These are phyloP conservation scores for Python bivittatus DNA, from an alignment of 2,113 vertebrate species.

Conservation along the genomic window DNA sequence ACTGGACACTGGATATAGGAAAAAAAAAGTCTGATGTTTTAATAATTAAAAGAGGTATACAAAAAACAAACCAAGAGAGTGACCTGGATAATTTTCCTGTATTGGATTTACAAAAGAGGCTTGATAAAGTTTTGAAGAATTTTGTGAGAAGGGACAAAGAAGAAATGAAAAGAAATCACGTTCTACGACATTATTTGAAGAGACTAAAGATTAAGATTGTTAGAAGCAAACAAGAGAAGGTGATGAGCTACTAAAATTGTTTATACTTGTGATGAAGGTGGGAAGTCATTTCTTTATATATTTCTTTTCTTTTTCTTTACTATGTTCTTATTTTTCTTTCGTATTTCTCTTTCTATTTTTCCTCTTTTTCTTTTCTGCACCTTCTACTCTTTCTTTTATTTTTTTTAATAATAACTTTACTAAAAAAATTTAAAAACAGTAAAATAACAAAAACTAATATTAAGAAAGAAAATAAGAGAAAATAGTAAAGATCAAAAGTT, in stretches of 20 bases:
- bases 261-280: too few relatives aligned
- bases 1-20: not conserved
- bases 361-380: not conserved
- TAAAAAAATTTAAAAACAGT: not conserved
- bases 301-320: not conserved
- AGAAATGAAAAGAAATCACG: not conserved
- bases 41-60: not conserved
- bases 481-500: too few relatives aligned
- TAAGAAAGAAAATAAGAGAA: too few relatives aligned
- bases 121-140: not conserved
- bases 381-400: not conserved
- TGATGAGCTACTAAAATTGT: too few relatives aligned
- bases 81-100: not conserved
- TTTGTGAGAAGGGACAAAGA: not conserved
- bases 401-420: not conserved
- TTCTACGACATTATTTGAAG: not conserved
- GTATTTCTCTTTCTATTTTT: too few relatives aligned
- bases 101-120: not conserved
- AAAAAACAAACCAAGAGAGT: not conserved
- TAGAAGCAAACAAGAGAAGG: too few relatives aligned
- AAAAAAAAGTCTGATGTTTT: not conserved
- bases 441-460: not conserved
- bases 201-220: not conserved
- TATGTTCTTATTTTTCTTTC: not conserved
- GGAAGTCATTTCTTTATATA: not conserved